Evolutionary conservation across 2,797 vertebrate genomes (phyloP), one percentile per base, ranked within the genome.

Genomic region (Thunnus albacares): DNA sequence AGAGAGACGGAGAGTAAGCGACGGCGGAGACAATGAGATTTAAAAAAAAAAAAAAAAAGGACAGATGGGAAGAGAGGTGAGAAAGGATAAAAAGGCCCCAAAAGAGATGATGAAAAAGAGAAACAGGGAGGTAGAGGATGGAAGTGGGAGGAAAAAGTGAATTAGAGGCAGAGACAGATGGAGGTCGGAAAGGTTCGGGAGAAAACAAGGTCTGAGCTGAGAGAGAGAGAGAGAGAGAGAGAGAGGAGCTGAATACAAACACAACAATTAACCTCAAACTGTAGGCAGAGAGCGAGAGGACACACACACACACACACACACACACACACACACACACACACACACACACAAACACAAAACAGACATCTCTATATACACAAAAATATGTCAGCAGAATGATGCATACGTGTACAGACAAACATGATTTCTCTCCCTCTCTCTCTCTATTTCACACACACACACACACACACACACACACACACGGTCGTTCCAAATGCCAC

Each of bases 401-500:
- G 78, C 82, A 6, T 63, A 67, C 35, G 56, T 58, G 28, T 17
- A 62, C 63, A 76, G 71, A 83, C 75, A 72, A 82, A 88, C 30
- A 33, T 33, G 30, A 33, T 33, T 33, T 33, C 5, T 33, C 30
- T 33, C 5, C 30, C 30, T 33, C 68, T 45, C 33, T 47, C 57
- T 1, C 69, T 47, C 35, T 43, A 55, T 26, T 71, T 35, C 60
- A 35, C 47, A 18, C 57, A 68, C 71, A 33, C 76, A 10, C 75
- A 49, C 57, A 65, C 47, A n/a, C 57, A 68, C 71, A 33, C 76
- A 10, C 75, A 49, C 57, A 65, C 77, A 58, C 70, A 41, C 18
- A 41, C 3, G 1, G 47, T 30, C 11, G 20, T 41, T 83, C 76
- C 55, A 89, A 90, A 91, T 81, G 91, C 91, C 89, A 89, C 53